Evolutionary conservation across 2,888 invertebrate genomes (phyloP), one percentile per base, ranked within the genome.

Genomic region (Pachycephus smyrnensis): DNA sequence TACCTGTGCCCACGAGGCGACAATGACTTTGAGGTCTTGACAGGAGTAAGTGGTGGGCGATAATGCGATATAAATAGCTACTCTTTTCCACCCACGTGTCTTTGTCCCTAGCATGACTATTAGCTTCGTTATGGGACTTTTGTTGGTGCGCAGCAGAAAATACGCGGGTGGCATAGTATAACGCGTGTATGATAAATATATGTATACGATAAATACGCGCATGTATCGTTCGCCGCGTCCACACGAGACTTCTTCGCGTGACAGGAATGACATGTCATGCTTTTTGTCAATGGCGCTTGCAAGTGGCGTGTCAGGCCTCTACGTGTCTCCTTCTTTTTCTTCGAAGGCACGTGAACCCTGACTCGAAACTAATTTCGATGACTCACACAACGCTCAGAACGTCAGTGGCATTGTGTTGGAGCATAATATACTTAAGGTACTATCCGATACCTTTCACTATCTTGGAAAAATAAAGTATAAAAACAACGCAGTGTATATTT

Each of bases 31-130:
- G 55, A 55, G 23, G 55, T 55, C 55, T 55, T 78, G 80, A 78
- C 79, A 82, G 80, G 77, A 36, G 35, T n/a, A 55, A 74, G 33
- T 78, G 76, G 76, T 79, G 80, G 79, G 37, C 81, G 83, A 83
- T 83, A 83, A 81, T 77, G 78, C 69, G 76, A 75, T 82, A 83
- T 83, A 84, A 84, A 84, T 84, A 84, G 80, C 79, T 79, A 80
- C 82, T 84, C 83, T 82, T 84, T 81, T 81, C 84, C 80, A 81
- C 79, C 82, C 84, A 84, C 84, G 84, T 83, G 84, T 80, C 80
- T 76, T 75, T 55, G 79, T 78, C 77, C 76, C 73, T 77, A 37
- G 75, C 81, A 81, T 79, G 80, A 83, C 82, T 75, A 82, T 82
- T 78, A 77, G 15, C 75, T 68, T 37, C 69, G 78, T 77, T 73